phyloP scores from a whole-genome alignment of 2,797 vertebrate species.

The Mastacembelus armatus region DNA sequence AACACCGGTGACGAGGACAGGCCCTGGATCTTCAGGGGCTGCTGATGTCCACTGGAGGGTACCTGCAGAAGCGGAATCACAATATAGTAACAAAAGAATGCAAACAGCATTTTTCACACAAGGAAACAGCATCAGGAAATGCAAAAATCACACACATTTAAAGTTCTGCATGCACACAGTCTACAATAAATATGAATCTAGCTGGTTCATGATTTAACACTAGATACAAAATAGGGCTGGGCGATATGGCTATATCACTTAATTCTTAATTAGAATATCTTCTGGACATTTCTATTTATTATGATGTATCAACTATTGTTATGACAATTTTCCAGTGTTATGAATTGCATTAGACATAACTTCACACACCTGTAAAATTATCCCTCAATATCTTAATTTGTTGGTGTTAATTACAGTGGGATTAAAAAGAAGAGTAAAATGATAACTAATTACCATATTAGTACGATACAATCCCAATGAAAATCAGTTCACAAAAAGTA shows the following conservation, averaged over 20 bases:
- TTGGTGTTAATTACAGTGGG: background rate
- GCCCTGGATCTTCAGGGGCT: slow-evolving; percentile 88
- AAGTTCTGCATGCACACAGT: slow-evolving; percentile 45
- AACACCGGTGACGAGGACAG: slow-evolving; percentile 87
- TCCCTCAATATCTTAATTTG: background rate
- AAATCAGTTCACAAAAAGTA: background rate
- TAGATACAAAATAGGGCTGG: slow-evolving; percentile 40
- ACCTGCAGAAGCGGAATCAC: slow-evolving; percentile 78
- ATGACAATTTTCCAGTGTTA: background rate
- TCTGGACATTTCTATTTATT: background rate
- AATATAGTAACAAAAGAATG: slow-evolving; percentile 17
- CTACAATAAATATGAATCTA: slow-evolving; percentile 22
- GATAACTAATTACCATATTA: background rate
- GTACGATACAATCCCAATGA: background rate
- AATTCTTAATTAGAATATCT: background rate
- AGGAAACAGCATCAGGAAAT: slow-evolving; percentile 14
- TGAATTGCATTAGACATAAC: background rate
- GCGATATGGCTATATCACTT: slow-evolving; percentile 38
- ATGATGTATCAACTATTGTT: background rate
- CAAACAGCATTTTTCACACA: slow-evolving; percentile 1
- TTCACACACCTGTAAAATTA: background rate
- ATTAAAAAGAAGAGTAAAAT: background rate
- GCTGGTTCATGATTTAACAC: slow-evolving; percentile 16
- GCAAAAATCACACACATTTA: slow-evolving; percentile 41
- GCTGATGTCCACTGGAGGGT: slow-evolving; percentile 86